These are phyloP conservation scores for Serilophus lunatus DNA, from an alignment of 2,113 vertebrate species.

Conservation along the genomic window DNA sequence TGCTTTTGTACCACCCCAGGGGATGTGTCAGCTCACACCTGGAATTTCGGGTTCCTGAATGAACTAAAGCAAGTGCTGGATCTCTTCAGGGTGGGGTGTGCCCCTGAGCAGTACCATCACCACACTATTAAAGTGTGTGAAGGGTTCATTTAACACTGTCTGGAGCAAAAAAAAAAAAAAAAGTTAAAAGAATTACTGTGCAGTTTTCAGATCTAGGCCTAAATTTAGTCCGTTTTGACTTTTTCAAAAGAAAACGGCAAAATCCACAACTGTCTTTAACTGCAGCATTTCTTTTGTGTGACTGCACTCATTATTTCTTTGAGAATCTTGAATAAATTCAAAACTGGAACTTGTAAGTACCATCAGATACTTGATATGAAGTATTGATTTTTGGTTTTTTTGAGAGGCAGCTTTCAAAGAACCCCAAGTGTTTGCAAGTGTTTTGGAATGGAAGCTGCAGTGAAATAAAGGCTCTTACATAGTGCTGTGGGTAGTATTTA, in stretches of 20 bases:
- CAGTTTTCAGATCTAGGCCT: neutral
- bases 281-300: neutral
- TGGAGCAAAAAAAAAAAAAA: neutral
- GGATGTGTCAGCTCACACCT: fast-evolving
- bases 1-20: neutral
- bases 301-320: neutral
- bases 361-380: neutral
- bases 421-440: neutral
- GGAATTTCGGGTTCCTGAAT: too few species aligned
- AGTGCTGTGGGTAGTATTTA: neutral
- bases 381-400: neutral
- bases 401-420: neutral
- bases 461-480: neutral
- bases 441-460: neutral
- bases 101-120: neutral
- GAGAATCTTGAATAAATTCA: neutral
- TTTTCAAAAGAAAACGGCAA: neutral
- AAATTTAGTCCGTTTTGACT: neutral
- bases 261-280: neutral
- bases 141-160: neutral
- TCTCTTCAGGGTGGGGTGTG: neutral
- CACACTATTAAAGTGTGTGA: fast-evolving
- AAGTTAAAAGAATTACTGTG: neutral
- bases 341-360: neutral
- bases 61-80: neutral